Percentiles rank a stretch among this genome's conserved stretches.
Conservation (phyloP, 2,797 vertebrate genomes). For the Calcarius lapponicus region DNA sequence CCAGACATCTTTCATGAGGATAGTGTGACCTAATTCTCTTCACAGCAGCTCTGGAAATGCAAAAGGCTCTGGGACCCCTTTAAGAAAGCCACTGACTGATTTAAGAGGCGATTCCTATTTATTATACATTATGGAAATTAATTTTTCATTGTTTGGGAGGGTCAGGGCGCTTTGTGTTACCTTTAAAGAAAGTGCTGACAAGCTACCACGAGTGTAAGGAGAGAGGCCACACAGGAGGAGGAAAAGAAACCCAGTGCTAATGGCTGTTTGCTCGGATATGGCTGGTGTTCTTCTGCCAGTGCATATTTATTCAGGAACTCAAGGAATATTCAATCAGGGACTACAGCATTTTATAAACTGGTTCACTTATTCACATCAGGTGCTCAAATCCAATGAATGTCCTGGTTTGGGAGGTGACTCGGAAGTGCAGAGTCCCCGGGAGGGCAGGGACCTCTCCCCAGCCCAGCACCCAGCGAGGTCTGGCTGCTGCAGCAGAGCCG, state of each 20-base stretch:
- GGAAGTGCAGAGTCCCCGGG: not conserved
- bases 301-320: conserved; percentile 41
- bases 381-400: not conserved
- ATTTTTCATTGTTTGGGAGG: conserved; percentile 59
- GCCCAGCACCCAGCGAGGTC: not conserved
- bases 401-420: not conserved
- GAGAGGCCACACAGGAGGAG: conserved; percentile 58
- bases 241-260: conserved; percentile 12
- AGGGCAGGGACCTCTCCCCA: not conserved
- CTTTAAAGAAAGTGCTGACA: conserved; percentile 65
- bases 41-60: conserved; percentile 3
- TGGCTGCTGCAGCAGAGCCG: not conserved
- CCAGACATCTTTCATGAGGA: not conserved
- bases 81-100: conserved; percentile 18
- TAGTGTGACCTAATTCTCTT: not conserved
- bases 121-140: conserved; percentile 46
- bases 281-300: not conserved
- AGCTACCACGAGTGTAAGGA: conserved; percentile 31
- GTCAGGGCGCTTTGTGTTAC: conserved; percentile 50
- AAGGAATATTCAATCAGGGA: not conserved
- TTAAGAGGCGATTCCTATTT: conserved; percentile 64
- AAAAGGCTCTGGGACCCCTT: not conserved
- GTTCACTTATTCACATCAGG: not conserved
- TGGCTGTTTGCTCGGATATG: conserved; percentile 17
- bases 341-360: not conserved